A percentile compares a stretch with the other conserved stretches of the same genome.
phyloP scores from a whole-genome alignment of 2,888 invertebrate genomes.

The Habrosyne pyritoides region DNA sequence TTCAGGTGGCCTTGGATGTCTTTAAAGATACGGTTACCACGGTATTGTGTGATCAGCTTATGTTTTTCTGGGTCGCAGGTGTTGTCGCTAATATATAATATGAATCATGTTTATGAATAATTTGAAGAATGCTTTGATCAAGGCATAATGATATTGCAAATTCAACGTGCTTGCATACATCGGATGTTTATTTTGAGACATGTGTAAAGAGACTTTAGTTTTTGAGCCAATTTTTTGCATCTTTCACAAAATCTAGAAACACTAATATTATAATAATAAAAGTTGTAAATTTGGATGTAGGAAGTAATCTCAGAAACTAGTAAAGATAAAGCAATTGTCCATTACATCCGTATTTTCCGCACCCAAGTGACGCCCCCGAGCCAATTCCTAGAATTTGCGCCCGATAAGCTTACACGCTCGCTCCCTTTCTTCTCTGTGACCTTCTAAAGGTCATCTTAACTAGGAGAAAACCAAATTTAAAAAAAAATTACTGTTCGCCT shows the following conservation, averaged over 20 bases:
- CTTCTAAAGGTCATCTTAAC: background rate
- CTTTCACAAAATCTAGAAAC: no score
- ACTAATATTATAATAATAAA: no score
- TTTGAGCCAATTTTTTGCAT: no score
- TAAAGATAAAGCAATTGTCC: background rate
- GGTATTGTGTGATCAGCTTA: background rate
- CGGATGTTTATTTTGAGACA: background rate
- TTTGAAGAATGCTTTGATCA: no score
- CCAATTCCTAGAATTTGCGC: background rate
- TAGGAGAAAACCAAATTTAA: background rate
- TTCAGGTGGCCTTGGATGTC: background rate
- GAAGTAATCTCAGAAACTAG: background rate
- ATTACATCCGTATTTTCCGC: background rate
- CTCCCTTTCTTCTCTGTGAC: background rate
- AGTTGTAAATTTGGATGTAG: no score
- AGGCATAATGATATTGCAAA: background rate
- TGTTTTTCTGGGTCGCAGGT: background rate
- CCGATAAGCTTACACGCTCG: background rate
- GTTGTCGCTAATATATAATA: background rate
- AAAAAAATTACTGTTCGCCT: background rate
- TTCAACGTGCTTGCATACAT: background rate
- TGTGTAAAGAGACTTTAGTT: background rate
- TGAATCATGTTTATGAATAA: no score
- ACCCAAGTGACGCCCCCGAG: background rate
- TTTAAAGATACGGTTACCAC: no score